Base-by-base conservation (phyloP, 2,113 vertebrate species). In the Malaclemys terrapin region DNA sequence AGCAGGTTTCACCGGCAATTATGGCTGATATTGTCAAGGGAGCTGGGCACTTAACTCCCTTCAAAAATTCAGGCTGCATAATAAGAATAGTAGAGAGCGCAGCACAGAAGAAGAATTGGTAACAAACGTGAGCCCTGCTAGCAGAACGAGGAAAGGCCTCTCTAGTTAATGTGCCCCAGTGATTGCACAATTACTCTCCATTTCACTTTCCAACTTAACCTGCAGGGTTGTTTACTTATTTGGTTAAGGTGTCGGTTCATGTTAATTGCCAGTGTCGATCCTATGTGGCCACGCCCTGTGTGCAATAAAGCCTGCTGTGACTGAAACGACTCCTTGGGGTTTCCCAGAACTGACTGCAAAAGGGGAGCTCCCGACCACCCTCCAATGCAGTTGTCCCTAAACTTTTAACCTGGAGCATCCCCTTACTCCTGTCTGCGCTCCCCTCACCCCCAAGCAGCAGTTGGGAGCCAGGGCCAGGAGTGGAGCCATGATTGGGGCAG, bases 1-100 rank as follows among this genome's bases (percentile, higher is more conserved):
- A 22, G 1, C 2, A 2, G 9, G 56, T 65, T 93, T 83, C 13
- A 1, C 12, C 11, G 17, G 25, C 22, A 19, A 53, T 93, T 56
- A 24, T 56, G 47, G 69, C 3, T 1, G 1, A 1, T 24, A 14
- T 78, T 93, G 87, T 91, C 0, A 0, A 59, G 5, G 0, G 1
- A n/a, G 1, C 47, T 52, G 56, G 31, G 25, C 57, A 59, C 57
- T 29, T 59, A 59, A 59, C 25, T 57, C 25, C 56, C 56, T 27
- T 57, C 5, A 6, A 3, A 1, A 62, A 10, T 29, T 91, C 1
- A 10, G 49, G 10, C 3, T 86, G 14, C 25, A 53, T 84, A 6
- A 4, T 22, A 53, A 29, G 27, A 59, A 5, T 13, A 59, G 27
- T 14, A 59, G 2, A 5, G 8, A 25, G 25, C 3, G 57, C 0